Percentiles rank a stretch among this genome's conserved stretches.
Evolutionary conservation across 2,113 vertebrate species (phyloP).

Genomic region (Bambusicola thoracicus): DNA sequence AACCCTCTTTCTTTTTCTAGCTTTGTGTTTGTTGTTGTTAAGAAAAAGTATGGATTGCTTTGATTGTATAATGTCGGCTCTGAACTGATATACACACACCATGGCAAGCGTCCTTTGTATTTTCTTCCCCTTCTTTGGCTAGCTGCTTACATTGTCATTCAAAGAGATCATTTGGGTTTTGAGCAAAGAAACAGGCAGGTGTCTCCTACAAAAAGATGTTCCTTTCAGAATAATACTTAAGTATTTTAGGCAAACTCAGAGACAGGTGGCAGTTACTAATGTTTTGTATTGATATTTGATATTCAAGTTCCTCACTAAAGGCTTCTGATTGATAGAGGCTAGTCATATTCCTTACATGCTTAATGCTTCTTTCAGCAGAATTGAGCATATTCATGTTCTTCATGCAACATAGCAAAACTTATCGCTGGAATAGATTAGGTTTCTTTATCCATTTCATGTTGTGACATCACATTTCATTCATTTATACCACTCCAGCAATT

Average conservation of each 20-base stretch:
- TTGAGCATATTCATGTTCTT: background rate
- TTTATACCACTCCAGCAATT: background rate
- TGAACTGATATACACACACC: background rate
- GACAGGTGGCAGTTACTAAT: background rate
- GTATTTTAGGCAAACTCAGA: background rate
- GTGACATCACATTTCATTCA: background rate
- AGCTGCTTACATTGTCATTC: background rate
- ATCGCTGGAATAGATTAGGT: background rate
- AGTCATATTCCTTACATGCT: background rate
- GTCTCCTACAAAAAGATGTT: background rate
- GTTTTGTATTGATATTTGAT: background rate
- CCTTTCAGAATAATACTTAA: background rate
- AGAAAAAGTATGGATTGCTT: background rate
- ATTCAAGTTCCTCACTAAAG: background rate
- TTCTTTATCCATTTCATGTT: background rate
- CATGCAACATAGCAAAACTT: background rate
- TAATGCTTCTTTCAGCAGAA: background rate
- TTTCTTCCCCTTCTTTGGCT: conserved; percentile 8
- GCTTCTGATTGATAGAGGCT: background rate
- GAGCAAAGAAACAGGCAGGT: background rate
- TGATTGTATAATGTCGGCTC: background rate
- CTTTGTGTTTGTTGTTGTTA: background rate
- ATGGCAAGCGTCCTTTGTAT: background rate
- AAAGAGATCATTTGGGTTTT: background rate
- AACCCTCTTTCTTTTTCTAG: background rate